Percentiles rank a stretch among this genome's conserved stretches.
These are phyloP conservation scores for Darevskia mixta DNA, from an alignment of 2,797 vertebrate species.

Conservation along the genomic window DNA sequence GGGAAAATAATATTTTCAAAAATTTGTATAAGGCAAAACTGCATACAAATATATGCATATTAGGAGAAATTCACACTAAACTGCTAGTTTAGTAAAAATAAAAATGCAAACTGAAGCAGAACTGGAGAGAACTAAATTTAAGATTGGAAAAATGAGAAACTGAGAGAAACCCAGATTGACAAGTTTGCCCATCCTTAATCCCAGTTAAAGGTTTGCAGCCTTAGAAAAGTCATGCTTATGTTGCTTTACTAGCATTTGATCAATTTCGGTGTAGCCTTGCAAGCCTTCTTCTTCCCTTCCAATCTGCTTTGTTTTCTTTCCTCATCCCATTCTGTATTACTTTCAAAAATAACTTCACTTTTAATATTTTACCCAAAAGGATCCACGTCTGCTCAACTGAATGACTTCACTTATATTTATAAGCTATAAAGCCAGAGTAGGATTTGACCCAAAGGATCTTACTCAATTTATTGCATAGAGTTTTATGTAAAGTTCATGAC, in stretches of 20 bases:
- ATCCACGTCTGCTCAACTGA: not conserved
- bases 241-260: not conserved
- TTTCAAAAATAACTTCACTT: conserved; percentile 19
- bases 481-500: not conserved
- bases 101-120: too few species aligned
- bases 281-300: conserved; percentile 33
- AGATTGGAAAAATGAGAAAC: too few species aligned
- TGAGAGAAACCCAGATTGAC: too few species aligned
- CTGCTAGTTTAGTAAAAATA: too few species aligned
- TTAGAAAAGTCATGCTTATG: conserved; percentile 16
- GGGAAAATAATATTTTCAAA: too few species aligned
- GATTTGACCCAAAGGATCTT: conserved; percentile 14
- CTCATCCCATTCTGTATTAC: conserved; percentile 23
- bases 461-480: not conserved
- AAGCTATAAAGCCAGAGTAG: not conserved
- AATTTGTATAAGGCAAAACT: too few species aligned
- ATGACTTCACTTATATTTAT: conserved; percentile 18
- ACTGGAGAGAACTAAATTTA: too few species aligned
- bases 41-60: too few species aligned
- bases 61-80: too few species aligned
- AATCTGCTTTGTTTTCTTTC: not conserved
- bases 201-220: too few species aligned
- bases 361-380: conserved; percentile 19
- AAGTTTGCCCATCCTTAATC: too few species aligned
- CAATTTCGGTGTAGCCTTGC: not conserved